phyloP scores from a whole-genome alignment of 1,140 invertebrate genomes.

The Brachionus asplanchnoidis region DNA sequence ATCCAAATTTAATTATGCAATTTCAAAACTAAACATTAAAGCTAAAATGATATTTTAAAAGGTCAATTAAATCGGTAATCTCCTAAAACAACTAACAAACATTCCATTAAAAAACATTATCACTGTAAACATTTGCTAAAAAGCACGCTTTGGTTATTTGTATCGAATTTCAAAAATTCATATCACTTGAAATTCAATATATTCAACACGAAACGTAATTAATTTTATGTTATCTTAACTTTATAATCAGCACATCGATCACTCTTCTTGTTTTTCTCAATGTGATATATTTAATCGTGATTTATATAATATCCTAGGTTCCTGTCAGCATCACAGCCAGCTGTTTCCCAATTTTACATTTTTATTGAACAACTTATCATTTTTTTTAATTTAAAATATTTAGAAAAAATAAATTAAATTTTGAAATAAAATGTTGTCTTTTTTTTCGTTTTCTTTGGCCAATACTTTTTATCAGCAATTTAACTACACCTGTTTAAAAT shows the following conservation, averaged over 20 bases:
- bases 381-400: too few relatives aligned
- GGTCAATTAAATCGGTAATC: neutral
- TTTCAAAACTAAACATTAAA: neutral
- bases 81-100: neutral
- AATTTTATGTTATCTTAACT: slow-evolving; percentile 18
- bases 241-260: neutral
- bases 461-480: too few relatives aligned
- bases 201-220: slow-evolving; percentile 6
- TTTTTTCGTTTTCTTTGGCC: too few relatives aligned
- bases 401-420: too few relatives aligned
- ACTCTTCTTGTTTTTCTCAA: neutral
- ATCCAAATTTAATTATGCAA: neutral
- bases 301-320: neutral
- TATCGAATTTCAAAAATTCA: slow-evolving; percentile 7
- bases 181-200: slow-evolving; percentile 4
- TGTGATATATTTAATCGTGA: neutral
- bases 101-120: neutral
- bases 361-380: too few relatives aligned
- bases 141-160: neutral
- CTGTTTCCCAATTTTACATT: too few relatives aligned
- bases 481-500: too few relatives aligned
- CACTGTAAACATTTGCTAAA: neutral
- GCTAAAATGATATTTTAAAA: neutral
- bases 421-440: too few relatives aligned
- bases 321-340: neutral